phyloP scores from a whole-genome alignment of 2,797 vertebrate species.

The Brachyalestes nurse region DNA sequence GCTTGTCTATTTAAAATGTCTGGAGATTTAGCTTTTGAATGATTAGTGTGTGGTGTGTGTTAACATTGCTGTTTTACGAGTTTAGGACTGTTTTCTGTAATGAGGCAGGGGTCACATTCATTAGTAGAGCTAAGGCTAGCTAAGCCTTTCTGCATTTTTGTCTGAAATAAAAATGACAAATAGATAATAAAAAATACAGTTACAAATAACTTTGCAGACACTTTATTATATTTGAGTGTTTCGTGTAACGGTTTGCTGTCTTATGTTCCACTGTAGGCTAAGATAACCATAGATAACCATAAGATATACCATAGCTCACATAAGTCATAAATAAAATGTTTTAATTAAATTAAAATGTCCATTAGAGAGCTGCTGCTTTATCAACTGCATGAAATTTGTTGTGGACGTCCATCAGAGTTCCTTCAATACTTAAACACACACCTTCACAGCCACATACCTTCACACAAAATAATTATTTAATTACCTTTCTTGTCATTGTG shows the following conservation, averaged over 20 bases:
- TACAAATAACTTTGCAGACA: not conserved
- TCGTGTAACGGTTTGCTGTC: not conserved
- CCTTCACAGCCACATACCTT: no score
- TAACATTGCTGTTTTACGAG: not conserved
- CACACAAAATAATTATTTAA: no score
- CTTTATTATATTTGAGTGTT: not conserved
- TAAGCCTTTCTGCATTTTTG: not conserved
- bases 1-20: not conserved
- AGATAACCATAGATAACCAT: no score
- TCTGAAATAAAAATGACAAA: not conserved
- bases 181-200: not conserved
- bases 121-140: not conserved
- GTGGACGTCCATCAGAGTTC: not conserved
- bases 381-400: not conserved
- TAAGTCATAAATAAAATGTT: not conserved
- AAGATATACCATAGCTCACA: not conserved
- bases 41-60: not conserved
- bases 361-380: not conserved
- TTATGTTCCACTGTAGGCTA: not conserved
- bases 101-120: not conserved
- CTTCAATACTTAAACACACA: not conserved
- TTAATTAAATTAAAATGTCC: not conserved
- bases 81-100: not conserved
- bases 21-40: not conserved
- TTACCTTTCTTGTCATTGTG: no score